Base-by-base conservation (phyloP, 2,888 invertebrate genomes). In the Timema cristinae region DNA sequence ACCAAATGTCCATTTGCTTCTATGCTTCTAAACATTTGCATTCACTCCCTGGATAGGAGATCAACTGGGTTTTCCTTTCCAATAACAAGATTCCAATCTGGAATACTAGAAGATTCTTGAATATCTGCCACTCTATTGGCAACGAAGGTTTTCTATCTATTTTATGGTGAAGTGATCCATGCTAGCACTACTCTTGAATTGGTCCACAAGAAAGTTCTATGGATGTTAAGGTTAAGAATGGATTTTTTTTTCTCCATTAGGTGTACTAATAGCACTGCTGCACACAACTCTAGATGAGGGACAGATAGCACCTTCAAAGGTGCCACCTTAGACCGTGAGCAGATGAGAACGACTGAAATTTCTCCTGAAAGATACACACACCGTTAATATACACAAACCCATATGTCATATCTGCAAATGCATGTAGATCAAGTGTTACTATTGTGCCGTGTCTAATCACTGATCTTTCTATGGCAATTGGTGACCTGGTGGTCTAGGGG, bases 141-240 rank as follows among this genome's bases (percentile, higher is more conserved):
- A 0, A 79, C 77, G 71, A 78, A 79, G 0, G 76, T 76, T 71
- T 76, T 76, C 76, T 75, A 77, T 8, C 68, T 68, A 15, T 48
- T 66, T 54, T 77, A 73, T 15, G 70, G 50, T 8, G 73, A 51
- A 8, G 56, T 16, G 48, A 79, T 68, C 79, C 79, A 80, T 51
- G 75, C 73, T 0, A 79, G 69, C 2, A 78, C 77, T 9, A 79
- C 78, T 32, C 76, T 77, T 0, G 79, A 80, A 70, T 81, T 79
- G 5, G 77, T 75, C 77, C 77, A 79, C 32, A 32, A 2, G 47
- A 73, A 4, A 73, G 63, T 50, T 71, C 11, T 1, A 51, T 54
- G 47, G 32, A 75, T 48, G 2, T 67, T 48, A 6, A 74, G 32
- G 6, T 68, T 54, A 2, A 76, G 63, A 7, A 74, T 61, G 0